Evolutionary conservation across 2,113 vertebrate genomes (phyloP).

Genomic region (Rhinichthys klamathensis): DNA sequence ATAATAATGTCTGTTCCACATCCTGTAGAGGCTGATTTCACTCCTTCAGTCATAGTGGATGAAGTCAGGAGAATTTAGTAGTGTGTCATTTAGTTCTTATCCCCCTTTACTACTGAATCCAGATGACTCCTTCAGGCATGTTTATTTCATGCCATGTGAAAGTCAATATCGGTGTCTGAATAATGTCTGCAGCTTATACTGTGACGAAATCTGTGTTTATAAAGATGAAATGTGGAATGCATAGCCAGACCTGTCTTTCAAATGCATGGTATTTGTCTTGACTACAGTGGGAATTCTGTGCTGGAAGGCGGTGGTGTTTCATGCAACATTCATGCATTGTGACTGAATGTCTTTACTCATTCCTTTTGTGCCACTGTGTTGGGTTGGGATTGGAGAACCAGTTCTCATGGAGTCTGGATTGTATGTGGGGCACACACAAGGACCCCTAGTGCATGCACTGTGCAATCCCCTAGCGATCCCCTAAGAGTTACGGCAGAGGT

Average conservation of each 20-base stretch:
- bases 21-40: background rate
- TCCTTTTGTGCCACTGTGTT: background rate
- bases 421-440: background rate
- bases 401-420: background rate
- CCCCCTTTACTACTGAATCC: background rate
- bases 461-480: background rate
- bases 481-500: background rate
- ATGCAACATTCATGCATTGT: constrained; percentile 58
- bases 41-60: background rate
- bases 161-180: background rate
- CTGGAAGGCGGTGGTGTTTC: constrained; percentile 59
- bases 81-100: background rate
- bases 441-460: background rate
- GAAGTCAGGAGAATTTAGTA: constrained; percentile 5
- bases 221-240: constrained; percentile 54
- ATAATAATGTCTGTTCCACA: background rate
- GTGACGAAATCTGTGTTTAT: constrained; percentile 32
- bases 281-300: background rate
- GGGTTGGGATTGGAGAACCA: background rate
- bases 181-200: constrained; percentile 17
- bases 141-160: background rate
- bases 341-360: constrained; percentile 55
- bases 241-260: constrained; percentile 55
- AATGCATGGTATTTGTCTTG: constrained; percentile 55
- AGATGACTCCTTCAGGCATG: background rate